Conservation (phyloP, 2,888 invertebrate genomes). For the Hypolimnas misippus region DNA sequence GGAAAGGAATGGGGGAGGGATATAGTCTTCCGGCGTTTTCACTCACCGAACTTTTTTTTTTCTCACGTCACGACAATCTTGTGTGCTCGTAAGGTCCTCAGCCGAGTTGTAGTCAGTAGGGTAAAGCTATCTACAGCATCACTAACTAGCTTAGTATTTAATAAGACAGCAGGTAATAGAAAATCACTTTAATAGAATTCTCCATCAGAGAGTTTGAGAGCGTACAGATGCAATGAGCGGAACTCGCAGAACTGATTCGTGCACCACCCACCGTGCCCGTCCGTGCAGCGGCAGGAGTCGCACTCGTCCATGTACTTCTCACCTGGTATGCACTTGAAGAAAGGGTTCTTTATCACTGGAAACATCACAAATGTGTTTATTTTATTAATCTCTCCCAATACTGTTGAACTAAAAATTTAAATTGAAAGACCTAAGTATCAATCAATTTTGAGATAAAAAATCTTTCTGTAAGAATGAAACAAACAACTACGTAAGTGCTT, state of each 20-base stretch:
- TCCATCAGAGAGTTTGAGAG: conserved; percentile 72
- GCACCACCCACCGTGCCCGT: conserved; percentile 76
- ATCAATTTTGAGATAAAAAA: too few species aligned
- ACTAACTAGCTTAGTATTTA: background rate
- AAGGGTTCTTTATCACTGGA: conserved; percentile 78
- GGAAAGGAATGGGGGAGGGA: too few species aligned
- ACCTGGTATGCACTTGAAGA: conserved; percentile 79
- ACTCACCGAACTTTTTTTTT: too few species aligned
- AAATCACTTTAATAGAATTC: conserved; percentile 59
- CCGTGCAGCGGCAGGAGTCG: conserved; percentile 56
- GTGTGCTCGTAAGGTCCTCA: too few species aligned
- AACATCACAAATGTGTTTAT: background rate
- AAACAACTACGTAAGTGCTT: too few species aligned
- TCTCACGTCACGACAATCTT: too few species aligned
- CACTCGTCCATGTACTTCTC: conserved; percentile 81
- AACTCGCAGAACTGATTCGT: conserved; percentile 78
- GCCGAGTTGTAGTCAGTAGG: too few species aligned
- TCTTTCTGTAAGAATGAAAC: too few species aligned
- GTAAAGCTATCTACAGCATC: too few species aligned
- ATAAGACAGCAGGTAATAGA: background rate
- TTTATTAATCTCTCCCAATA: too few species aligned
- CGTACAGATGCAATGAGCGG: conserved; percentile 72
- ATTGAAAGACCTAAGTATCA: background rate
- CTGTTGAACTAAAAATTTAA: too few species aligned
- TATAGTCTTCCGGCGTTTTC: too few species aligned